Conservation (phyloP, 2,797 vertebrate species). For the Sciurus vulgaris region DNA sequence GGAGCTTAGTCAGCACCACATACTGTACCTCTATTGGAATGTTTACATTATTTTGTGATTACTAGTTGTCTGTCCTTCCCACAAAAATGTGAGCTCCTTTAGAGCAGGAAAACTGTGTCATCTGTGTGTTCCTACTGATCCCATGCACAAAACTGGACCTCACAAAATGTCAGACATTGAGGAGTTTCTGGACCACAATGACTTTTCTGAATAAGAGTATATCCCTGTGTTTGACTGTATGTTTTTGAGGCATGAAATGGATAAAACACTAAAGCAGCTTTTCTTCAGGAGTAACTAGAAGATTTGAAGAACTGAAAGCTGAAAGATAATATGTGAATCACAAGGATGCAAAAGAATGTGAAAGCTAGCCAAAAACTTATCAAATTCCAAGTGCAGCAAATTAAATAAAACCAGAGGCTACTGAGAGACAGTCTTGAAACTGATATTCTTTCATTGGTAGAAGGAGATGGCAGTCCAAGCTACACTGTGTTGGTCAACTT, state of each 20-base stretch:
- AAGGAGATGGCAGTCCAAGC: constrained; percentile 54
- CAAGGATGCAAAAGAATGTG: constrained; percentile 79
- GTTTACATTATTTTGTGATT: background rate
- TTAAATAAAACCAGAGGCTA: constrained; percentile 82
- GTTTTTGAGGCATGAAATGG: constrained; percentile 50
- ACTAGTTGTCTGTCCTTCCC: constrained; percentile 41
- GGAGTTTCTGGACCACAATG: background rate
- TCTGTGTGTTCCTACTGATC: background rate
- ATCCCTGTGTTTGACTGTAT: constrained; percentile 35
- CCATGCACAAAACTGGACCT: background rate
- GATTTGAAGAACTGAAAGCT: constrained; percentile 69
- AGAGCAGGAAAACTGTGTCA: background rate
- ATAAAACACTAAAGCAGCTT: constrained; percentile 66
- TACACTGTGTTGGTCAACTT: background rate
- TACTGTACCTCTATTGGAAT: background rate
- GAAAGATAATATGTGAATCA: constrained; percentile 83
- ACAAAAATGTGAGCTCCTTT: constrained; percentile 44
- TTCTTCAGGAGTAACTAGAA: constrained; percentile 70
- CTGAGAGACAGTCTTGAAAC: constrained; percentile 73
- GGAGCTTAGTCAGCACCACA: background rate
- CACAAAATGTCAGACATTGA: background rate
- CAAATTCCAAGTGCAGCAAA: constrained; percentile 81
- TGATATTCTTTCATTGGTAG: constrained; percentile 64
- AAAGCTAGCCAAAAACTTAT: constrained; percentile 79
- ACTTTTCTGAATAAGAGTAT: constrained; percentile 44